Evolutionary conservation across 2,888 invertebrate species (phyloP).

Genomic region (Euclidia mi): DNA sequence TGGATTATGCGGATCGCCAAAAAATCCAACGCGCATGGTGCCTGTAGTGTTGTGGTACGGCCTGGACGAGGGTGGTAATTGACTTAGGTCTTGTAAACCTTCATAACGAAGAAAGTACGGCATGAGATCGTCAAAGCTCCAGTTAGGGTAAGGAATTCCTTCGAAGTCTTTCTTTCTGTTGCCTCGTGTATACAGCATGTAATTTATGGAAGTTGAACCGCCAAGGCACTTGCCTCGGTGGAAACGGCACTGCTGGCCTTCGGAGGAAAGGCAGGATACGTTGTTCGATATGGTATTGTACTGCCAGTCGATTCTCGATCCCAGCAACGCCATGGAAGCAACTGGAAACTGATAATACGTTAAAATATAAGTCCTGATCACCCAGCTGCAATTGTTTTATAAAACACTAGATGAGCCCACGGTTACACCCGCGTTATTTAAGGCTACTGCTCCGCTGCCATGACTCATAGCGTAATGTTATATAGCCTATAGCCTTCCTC

Average conservation of each 20-base stretch:
- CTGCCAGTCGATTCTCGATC: slow-evolving; percentile 69
- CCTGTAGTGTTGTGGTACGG: slow-evolving; percentile 74
- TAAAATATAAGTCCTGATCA: not conserved
- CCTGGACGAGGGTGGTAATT: slow-evolving; percentile 65
- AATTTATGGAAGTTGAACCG: slow-evolving; percentile 78
- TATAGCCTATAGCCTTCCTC: too few relatives aligned
- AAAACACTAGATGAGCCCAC: too few relatives aligned
- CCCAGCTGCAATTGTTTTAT: too few relatives aligned
- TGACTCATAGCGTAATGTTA: too few relatives aligned
- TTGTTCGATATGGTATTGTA: slow-evolving; percentile 71
- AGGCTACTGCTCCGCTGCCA: too few relatives aligned
- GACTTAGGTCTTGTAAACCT: slow-evolving; percentile 61
- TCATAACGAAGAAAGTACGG: slow-evolving; percentile 76
- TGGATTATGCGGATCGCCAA: slow-evolving; percentile 63
- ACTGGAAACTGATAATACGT: slow-evolving; percentile 64
- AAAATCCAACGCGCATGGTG: slow-evolving; percentile 63
- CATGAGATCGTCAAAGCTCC: slow-evolving; percentile 71
- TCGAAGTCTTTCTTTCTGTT: slow-evolving; percentile 67
- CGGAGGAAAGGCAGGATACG: slow-evolving; percentile 69
- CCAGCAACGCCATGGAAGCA: slow-evolving; percentile 55
- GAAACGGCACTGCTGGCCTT: slow-evolving; percentile 63
- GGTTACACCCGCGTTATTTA: too few relatives aligned
- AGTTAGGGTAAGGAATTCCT: slow-evolving; percentile 64
- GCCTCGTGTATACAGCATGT: slow-evolving; percentile 78
- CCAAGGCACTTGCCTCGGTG: slow-evolving; percentile 77